Base-by-base conservation (phyloP, 2,113 vertebrate species). In the Zingel zingel region DNA sequence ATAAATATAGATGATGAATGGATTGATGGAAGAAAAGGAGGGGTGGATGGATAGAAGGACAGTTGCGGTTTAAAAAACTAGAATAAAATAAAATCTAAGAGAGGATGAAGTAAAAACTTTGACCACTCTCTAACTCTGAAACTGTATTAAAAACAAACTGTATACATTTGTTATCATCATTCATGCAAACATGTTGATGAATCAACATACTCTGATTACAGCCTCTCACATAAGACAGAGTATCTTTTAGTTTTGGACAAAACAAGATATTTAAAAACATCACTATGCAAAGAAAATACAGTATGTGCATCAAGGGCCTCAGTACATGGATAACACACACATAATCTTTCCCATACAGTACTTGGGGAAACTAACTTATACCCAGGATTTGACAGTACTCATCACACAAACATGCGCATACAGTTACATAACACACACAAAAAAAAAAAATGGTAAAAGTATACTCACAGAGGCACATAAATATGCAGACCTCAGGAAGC, bases 391-490 rank as follows among this genome's bases (percentile, higher is more conserved):
- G 76, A 79, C 77, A 67, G 84, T 74, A 36, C 77, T 89, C 83
- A 64, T 88, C 69, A 27, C 69, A 53, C 59, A 88, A 56, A 75
- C 77, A 81, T 76, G 33, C 39, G 1, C 51, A 71, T n/a, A 21
- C 84, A 79, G 53, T 66, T 71, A 86, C 89, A 93, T 83, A 90
- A 74, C 63, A 61, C 73, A 54, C 72, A 73, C 64, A 54, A 69
- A 78, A 64, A 73, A 79, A 88, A 74, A 83, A 59, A 83, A 92
- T 88, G 84, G 91, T 90, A 89, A 91, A 88, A 91, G 90, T 94
- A 89, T 91, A 92, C 92, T 93, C 92, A 93, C 93, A 93, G 75
- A 90, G 90, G 85, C 91, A 87, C 82, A 88, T 73, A 91, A 91
- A 93, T 89, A 92, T 88, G 89, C 81, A 81, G 88, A 92, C 83